These are phyloP conservation scores for Agraylea sexmaculata DNA, from an alignment of 1,140 invertebrate genomes.

Conservation along the genomic window DNA sequence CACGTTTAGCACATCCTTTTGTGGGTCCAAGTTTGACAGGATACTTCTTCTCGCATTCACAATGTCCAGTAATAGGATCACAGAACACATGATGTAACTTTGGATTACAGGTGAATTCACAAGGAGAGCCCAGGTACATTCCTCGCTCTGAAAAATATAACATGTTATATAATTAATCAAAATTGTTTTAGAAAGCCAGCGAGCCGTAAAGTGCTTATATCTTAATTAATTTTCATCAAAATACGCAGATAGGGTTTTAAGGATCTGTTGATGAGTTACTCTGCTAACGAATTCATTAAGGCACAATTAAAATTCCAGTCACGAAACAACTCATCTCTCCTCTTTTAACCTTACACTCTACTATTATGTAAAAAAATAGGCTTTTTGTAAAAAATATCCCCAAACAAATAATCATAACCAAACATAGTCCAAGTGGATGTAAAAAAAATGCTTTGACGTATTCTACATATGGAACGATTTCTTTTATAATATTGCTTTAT, in stretches of 20 bases:
- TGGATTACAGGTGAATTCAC: conserved; percentile 58
- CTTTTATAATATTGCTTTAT: too few species aligned
- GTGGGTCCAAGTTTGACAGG: conserved; percentile 59
- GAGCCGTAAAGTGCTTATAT: too few species aligned
- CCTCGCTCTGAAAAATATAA: conserved; percentile 38
- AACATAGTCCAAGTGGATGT: too few species aligned
- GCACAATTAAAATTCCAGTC: too few species aligned
- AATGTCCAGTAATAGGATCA: conserved; percentile 51
- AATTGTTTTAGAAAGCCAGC: too few species aligned
- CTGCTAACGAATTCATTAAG: background rate
- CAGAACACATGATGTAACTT: conserved; percentile 62
- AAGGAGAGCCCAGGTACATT: conserved; percentile 63
- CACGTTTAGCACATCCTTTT: conserved; percentile 72
- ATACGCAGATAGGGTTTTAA: background rate
- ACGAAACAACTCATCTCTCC: too few species aligned
- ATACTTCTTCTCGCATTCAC: conserved; percentile 66
- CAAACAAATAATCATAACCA: too few species aligned
- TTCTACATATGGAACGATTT: too few species aligned
- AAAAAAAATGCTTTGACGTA: too few species aligned
- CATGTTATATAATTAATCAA: background rate
- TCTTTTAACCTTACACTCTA: too few species aligned
- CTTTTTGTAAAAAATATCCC: too few species aligned
- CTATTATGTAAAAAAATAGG: too few species aligned
- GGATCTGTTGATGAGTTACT: background rate
- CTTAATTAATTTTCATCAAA: background rate